A percentile compares a stretch with the other conserved stretches of the same genome.
These are phyloP conservation scores for Zosterops lateralis DNA, from an alignment of 2,113 vertebrate species.

Conservation along the genomic window DNA sequence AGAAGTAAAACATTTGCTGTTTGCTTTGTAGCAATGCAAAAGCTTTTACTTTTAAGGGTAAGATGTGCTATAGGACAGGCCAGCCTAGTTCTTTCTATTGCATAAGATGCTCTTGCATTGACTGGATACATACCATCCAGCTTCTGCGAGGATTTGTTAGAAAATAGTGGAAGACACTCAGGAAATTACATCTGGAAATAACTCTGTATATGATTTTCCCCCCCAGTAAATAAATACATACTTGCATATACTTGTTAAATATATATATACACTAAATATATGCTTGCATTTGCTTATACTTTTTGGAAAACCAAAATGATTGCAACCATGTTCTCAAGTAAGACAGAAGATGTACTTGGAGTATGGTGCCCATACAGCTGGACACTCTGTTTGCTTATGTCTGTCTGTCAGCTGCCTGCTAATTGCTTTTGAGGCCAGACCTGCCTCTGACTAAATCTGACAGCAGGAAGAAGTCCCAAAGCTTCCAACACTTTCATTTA, in stretches of 20 bases:
- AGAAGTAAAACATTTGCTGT: neutral
- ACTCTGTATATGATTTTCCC: neutral
- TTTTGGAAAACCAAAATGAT: neutral
- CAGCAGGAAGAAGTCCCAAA: slow-evolving; percentile 21
- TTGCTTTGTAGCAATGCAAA: neutral
- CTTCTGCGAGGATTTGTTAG: neutral
- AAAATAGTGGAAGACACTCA: neutral
- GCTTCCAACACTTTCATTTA: neutral
- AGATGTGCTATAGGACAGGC: neutral
- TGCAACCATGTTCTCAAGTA: neutral
- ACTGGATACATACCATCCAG: neutral
- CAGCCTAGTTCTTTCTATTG: neutral
- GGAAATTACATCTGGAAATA: neutral
- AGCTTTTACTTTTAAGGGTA: neutral
- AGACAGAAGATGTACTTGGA: neutral
- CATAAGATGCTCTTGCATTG: neutral
- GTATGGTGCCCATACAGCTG: neutral
- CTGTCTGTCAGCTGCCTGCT: neutral
- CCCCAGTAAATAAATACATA: neutral
- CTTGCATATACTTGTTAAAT: neutral
- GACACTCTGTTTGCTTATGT: neutral
- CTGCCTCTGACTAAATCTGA: slow-evolving; percentile 3
- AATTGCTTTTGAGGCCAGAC: neutral
- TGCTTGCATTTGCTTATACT: neutral
- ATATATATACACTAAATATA: neutral